Base-by-base conservation (phyloP, 37 sponge, comb jelly and placozoan species). In the Halichondria panicea region DNA sequence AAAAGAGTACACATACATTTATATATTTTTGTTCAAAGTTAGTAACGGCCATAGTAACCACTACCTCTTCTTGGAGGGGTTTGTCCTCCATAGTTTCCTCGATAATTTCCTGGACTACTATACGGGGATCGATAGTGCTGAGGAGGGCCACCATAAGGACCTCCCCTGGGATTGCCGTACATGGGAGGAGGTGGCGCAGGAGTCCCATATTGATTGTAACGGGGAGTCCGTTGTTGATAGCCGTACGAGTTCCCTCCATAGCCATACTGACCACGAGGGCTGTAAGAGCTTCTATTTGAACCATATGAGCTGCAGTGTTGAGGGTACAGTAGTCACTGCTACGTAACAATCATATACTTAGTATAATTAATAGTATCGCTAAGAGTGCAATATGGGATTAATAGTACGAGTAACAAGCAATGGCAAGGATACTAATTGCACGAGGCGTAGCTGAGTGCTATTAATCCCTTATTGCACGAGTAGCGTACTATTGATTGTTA, bases 181-280 rank as follows among this genome's bases (percentile, higher is more conserved):
- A 13, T 70, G 28, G 79, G 67, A 40, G 56, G 79, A 66, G 79
- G 43, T 36, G 56, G 79, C n/a, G n/a, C n/a, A n/a, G n/a, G n/a
- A n/a, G n/a, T n/a, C 41, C 39, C 70, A 44, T 70, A 24, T 27
- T 44, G 32, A 70, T 5, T 45, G 48, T 44, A n/a, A 25, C 3
- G 44, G 6, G 42, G 44, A 22, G 73, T 56, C 45, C 41, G 13
- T 18, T 62, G 62, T 42, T 60, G 39, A 60, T 48, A 44, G 4
- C 75, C 62, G n/a, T 34, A 32, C 18, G 53, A 48, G 1, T 15
- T 2, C 1, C 27, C 13, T 36, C 68, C 68, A 68, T 46, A 24
- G 13, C 68, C 68, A 42, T 7, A 7, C 24, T 39, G 11, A 35
- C 28, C 39, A 69, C 21, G 5, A 43, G 43, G 57, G 11, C 59